Base-by-base conservation (phyloP, 2,113 vertebrate genomes). In the Bos indicus region DNA sequence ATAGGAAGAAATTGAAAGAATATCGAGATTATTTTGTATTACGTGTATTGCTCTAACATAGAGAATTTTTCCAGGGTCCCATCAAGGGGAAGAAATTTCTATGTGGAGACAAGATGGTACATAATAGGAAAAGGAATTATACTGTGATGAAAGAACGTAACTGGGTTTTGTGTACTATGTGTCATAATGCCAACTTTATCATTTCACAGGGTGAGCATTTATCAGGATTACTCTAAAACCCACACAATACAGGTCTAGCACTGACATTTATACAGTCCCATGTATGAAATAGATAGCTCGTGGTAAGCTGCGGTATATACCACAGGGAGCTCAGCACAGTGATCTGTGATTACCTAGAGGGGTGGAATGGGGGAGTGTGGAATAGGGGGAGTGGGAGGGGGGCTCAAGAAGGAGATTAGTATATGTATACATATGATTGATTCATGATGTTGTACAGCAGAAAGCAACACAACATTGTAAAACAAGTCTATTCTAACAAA, bases 1-100 rank as follows among this genome's bases (percentile, higher is more conserved):
- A 33, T 54, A 89, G 30, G 56, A 84, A 67, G 8, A 96, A 88
- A 96, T 78, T 25, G 46, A 92, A 56, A 62, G 26, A 36, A 84
- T 40, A 21, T 3, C 78, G 19, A 83, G 5, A 46, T 77, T 90
- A 21, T 90, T 94, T 96, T 36, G 23, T 13, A 59, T 81, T 91
- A 96, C 46, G 3, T 90, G 52, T 17, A 28, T 3, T 54, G 88
- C 23, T 82, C 48, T 78, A 81, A 85, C 40, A 84, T 30, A 56
- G n/a, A 48, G n/a, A 7, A 48, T 62, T 25, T 52, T 36, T 67
- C 40, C 17, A 17, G 21, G 46, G 36, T 71, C 90, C 17, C 28
- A 56, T n/a, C 33, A 78, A 54, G 16, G 40, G 97, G 21, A 94
- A 94, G 25, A 14, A n/a, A 86, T 59, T 81, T 88, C 23, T 81